Conservation (phyloP, 2,888 invertebrate genomes). For the Busseola fusca region DNA sequence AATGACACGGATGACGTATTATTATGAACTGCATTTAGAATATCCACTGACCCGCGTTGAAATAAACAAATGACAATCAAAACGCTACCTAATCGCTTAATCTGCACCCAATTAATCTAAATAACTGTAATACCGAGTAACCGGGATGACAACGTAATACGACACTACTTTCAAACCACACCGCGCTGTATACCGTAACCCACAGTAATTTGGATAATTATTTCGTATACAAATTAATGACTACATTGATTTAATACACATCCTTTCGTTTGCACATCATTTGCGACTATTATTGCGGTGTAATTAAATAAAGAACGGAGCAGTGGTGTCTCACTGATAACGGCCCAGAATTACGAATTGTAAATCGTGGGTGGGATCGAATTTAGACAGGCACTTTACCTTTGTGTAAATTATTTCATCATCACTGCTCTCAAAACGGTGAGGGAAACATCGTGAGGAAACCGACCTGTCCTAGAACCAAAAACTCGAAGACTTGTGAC, state of each 20-base stretch:
- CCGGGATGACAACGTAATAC: conserved; percentile 37
- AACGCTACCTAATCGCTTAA: conserved; percentile 23
- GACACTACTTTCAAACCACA: conserved; percentile 47
- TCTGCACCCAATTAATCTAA: conserved; percentile 41
- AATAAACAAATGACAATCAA: conserved; percentile 34
- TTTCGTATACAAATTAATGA: conserved; percentile 43
- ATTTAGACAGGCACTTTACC: neutral
- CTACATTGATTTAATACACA: conserved; percentile 24
- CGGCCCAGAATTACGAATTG: neutral
- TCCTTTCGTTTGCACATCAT: conserved; percentile 7
- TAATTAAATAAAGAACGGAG: neutral
- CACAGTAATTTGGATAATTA: conserved; percentile 50
- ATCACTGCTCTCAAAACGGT: neutral
- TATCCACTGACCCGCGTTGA: conserved; percentile 2
- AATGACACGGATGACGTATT: neutral
- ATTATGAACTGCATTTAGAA: neutral
- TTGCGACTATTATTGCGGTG: neutral
- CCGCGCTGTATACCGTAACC: conserved; percentile 24
- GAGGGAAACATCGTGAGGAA: neutral
- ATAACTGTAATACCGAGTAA: conserved; percentile 35
- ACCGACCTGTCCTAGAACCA: neutral
- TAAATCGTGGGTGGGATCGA: neutral
- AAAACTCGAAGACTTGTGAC: neutral
- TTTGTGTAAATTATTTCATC: neutral
- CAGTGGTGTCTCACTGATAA: neutral